Evolutionary conservation across 2,888 invertebrate genomes (phyloP).

Genomic region (Diarsia rubi): DNA sequence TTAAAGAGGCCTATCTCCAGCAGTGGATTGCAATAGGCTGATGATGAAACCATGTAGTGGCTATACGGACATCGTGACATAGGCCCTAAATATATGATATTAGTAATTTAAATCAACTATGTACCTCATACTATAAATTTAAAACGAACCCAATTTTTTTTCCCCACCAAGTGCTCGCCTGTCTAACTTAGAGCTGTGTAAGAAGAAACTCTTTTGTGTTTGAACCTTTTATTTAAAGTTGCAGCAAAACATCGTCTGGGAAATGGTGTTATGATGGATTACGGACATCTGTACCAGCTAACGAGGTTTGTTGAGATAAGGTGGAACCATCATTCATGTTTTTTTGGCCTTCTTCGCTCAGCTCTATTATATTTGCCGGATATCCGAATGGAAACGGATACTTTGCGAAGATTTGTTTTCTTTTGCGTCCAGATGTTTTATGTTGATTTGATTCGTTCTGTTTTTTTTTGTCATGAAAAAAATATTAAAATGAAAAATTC

Average conservation of each 20-base stretch:
- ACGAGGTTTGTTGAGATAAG: constrained; percentile 82
- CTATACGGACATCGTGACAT: too few species aligned
- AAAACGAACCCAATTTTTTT: neutral
- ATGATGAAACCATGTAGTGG: too few species aligned
- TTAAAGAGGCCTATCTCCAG: too few species aligned
- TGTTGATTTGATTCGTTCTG: constrained; percentile 47
- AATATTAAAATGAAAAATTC: neutral
- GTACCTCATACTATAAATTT: neutral
- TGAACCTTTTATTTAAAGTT: constrained; percentile 62
- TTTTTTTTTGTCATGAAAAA: constrained; percentile 5
- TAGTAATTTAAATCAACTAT: neutral
- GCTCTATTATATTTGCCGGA: constrained; percentile 63
- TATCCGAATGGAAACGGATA: constrained; percentile 59
- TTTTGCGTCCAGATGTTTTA: constrained; percentile 36
- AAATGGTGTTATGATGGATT: constrained; percentile 78
- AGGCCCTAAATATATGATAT: too few species aligned
- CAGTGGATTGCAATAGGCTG: too few species aligned
- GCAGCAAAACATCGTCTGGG: constrained; percentile 61
- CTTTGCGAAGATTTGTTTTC: constrained; percentile 60
- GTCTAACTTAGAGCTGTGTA: neutral
- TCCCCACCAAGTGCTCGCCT: neutral
- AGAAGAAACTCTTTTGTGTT: constrained; percentile 3
- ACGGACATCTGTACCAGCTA: constrained; percentile 80
- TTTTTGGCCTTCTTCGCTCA: constrained; percentile 68
- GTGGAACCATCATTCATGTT: constrained; percentile 79